Base-by-base conservation (phyloP, 2,888 invertebrate species). In the Anaspis maculata region DNA sequence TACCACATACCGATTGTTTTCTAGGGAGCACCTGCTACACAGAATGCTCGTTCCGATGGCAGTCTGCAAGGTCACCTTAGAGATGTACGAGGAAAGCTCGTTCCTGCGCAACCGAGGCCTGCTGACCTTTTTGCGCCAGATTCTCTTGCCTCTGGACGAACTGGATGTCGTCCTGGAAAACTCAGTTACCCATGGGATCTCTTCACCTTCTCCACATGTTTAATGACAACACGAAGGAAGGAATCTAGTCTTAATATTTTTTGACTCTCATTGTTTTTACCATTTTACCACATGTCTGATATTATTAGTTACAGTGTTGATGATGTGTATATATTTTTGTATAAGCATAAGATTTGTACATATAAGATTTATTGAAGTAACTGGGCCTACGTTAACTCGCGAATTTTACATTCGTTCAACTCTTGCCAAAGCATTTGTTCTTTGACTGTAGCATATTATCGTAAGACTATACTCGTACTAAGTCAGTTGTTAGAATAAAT, bases 61-160 rank as follows among this genome's bases (percentile, higher is more conserved):
- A 2, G 72, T 81, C 54, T 86, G 90, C 11, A 84, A 90, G 41
- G 84, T 90, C 3, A 92, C 95, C 0, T 64, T 72, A 4, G 91
- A 92, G 59, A 89, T 97, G 90, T 98, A 92, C 59, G 96, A 96
- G 59, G 95, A 96, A 58, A 82, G 83, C 51, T 94, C 96, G 32
- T 97, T 98, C 65, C 71, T 98, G 39, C 77, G 96, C 34, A 88
- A 89, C 56, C 76, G 84, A 32, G 83, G 83, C 33, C 72, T 94
- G 22, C 74, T 89, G 39, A 88, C 86, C 47, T 92, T 91, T 69
- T 76, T 95, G 37, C 75, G 86, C 45, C 89, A 94, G 68, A 90
- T 94, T 59, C 74, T 95, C 26, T 83, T 89, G 56, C 88, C 91
- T 10, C 72, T 95, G 23, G 86, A 88, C 57, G 90, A 92, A 61